These are phyloP conservation scores for Ornithorhynchus anatinus DNA, from an alignment of 2,113 vertebrate genomes.

Conservation along the genomic window DNA sequence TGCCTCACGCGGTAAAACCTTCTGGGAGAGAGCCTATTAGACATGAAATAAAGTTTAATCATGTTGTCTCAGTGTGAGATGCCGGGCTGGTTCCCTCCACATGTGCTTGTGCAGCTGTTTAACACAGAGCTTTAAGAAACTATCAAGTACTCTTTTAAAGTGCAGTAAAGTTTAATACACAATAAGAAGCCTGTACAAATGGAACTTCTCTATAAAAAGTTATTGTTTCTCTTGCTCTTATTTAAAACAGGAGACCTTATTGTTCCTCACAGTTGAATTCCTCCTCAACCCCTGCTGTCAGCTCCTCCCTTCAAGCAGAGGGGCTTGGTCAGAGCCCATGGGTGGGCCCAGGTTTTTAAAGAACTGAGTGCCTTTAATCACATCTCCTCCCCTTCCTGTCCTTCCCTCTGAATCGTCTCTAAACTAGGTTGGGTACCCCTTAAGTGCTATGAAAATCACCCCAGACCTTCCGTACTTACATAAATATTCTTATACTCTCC, in stretches of 20 bases:
- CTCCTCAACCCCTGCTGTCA: not conserved
- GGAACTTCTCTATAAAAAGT: constrained; percentile 24
- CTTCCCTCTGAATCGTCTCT: too few relatives aligned
- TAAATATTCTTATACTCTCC: too few relatives aligned
- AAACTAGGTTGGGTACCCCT: too few relatives aligned
- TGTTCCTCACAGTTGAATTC: not conserved
- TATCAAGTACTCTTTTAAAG: constrained; percentile 45
- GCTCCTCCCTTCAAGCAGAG: not conserved
- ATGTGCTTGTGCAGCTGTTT: not conserved
- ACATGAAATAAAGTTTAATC: not conserved
- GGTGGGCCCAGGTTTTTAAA: not conserved
- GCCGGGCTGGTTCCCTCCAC: constrained; percentile 11
- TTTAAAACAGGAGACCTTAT: constrained; percentile 35
- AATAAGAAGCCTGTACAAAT: constrained; percentile 34
- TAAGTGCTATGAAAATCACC: too few relatives aligned
- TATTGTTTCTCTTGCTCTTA: constrained; percentile 29
- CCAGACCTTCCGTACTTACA: too few relatives aligned
- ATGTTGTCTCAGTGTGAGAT: not conserved
- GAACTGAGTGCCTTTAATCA: too few relatives aligned
- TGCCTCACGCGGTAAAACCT: not conserved
- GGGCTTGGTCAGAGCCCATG: not conserved
- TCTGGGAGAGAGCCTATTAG: constrained; percentile 23
- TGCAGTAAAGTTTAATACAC: constrained; percentile 40
- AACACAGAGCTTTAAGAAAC: constrained; percentile 44
- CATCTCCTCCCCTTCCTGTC: too few relatives aligned